Base-by-base conservation (phyloP, 2,797 vertebrate species). In the Helicolenus hilgendorfi region DNA sequence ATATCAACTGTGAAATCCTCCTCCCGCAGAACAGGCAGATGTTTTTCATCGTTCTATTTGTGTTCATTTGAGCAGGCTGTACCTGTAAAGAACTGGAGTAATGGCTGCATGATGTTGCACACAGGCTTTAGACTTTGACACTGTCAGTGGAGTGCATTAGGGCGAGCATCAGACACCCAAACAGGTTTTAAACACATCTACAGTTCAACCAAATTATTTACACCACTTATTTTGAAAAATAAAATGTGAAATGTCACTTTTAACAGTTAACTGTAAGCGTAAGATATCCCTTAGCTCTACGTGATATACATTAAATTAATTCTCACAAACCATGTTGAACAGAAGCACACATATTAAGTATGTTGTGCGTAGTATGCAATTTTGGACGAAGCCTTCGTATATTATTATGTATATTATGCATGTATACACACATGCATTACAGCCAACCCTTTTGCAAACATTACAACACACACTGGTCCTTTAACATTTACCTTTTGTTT, bases 1-100 rank as follows among this genome's bases (percentile, higher is more conserved):
- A 64, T 72, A 62, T 58, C 8, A 69, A 63, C 75, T 85, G 78
- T 91, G 83, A 91, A 68, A 71, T 63, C 56, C 27, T 27, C 72
- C 31, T 78, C 67, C 55, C 36, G 65, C 77, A 83, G 68, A 80
- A 72, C 68, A 73, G 76, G 79, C 59, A 70, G 41, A 79, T 49
- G 1, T 55, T 69, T 53, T 22, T 55, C 8, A 55, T n/a, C 9
- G 49, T 18, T 58, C 45, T 38, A 7, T 67, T 35, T 27, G 58
- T 64, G 7, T 79, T 79, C n/a, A 55, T 18, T 59, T 69, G 4
- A 67, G 38, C 45, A 49, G 45, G 45, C 45, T 49, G 49, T 55
- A 55, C 49, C 3, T 55, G 49, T 22, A 22, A 55, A 55, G 49
- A 22, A 55, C 20, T 55, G 3, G 18, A 49, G 45, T 49, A 49